Evolutionary conservation across 1,140 invertebrate species (phyloP).

Genomic region (Leptinotarsa texana): DNA sequence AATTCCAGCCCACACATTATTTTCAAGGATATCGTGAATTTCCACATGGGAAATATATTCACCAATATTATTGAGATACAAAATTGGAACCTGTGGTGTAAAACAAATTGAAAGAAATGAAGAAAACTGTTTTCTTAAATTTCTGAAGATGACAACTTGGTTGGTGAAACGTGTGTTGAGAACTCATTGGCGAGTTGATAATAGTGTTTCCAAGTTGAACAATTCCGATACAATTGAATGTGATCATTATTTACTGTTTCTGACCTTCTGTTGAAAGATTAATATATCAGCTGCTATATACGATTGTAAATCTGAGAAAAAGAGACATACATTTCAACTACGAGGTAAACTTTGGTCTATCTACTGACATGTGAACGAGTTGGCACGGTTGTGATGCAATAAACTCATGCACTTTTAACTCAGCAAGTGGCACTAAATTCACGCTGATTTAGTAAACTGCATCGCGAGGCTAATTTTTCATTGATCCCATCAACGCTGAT

Average conservation of each 20-base stretch:
- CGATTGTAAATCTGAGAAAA: background rate
- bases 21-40: too few relatives aligned
- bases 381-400: slow-evolving; percentile 2
- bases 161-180: too few relatives aligned
- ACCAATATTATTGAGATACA: too few relatives aligned
- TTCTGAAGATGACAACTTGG: too few relatives aligned
- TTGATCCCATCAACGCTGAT: background rate
- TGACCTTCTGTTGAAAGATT: background rate
- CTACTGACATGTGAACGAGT: background rate
- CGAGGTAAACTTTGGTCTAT: slow-evolving; percentile 5
- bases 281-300: background rate
- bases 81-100: too few relatives aligned
- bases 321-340: background rate
- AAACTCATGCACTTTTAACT: background rate
- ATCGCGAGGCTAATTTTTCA: background rate
- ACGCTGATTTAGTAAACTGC: background rate
- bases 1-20: too few relatives aligned
- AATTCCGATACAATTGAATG: too few relatives aligned
- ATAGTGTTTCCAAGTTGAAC: too few relatives aligned
- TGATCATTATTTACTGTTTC: background rate
- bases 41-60: too few relatives aligned
- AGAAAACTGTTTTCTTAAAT: too few relatives aligned
- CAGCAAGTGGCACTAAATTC: slow-evolving; percentile 5
- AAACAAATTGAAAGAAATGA: too few relatives aligned
- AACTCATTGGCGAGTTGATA: too few relatives aligned